Percentiles rank a stretch among this genome's conserved stretches.
phyloP scores from a whole-genome alignment of 2,797 vertebrate genomes.

The Eutrigla gurnardus region DNA sequence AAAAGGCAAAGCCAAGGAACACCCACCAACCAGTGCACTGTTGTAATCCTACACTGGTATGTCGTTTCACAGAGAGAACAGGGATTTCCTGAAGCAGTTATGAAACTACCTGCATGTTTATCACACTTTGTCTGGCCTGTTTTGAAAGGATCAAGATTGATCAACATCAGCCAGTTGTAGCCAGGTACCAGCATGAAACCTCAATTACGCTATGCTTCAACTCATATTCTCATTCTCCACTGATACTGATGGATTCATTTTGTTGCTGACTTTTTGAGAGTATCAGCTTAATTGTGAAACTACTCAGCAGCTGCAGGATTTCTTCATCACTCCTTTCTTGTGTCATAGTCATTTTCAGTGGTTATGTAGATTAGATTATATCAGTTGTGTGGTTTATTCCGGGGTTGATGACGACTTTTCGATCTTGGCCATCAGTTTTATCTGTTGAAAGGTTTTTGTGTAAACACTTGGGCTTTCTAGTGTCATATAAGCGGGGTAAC shows the following conservation, averaged over 20 bases:
- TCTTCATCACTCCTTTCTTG: slow-evolving; percentile 27
- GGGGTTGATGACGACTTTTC: background rate
- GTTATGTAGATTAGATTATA: slow-evolving; percentile 1
- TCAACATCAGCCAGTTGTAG: background rate
- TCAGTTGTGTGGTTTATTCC: background rate
- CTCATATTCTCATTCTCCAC: background rate
- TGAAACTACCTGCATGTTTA: slow-evolving; percentile 34
- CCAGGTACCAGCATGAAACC: background rate
- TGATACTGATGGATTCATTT: slow-evolving; percentile 4
- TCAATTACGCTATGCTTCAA: background rate
- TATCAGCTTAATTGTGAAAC: slow-evolving; percentile 34
- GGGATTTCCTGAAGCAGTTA: slow-evolving; percentile 24
- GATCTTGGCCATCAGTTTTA: slow-evolving; percentile 5
- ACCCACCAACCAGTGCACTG: background rate
- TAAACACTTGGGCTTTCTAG: slow-evolving; percentile 10
- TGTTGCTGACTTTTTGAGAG: background rate
- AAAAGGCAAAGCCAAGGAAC: background rate
- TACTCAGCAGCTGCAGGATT: slow-evolving; percentile 18
- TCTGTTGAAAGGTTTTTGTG: slow-evolving; percentile 31
- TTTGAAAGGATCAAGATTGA: slow-evolving; percentile 19
- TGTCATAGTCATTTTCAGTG: slow-evolving; percentile 14
- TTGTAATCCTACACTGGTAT: background rate
- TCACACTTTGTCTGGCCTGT: slow-evolving; percentile 15
- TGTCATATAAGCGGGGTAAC: slow-evolving; percentile 11
- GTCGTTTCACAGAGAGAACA: slow-evolving; percentile 3